A percentile compares a stretch with the other conserved stretches of the same genome.
phyloP scores from a whole-genome alignment of 1,140 invertebrate species.

The Sinonovacula constricta region DNA sequence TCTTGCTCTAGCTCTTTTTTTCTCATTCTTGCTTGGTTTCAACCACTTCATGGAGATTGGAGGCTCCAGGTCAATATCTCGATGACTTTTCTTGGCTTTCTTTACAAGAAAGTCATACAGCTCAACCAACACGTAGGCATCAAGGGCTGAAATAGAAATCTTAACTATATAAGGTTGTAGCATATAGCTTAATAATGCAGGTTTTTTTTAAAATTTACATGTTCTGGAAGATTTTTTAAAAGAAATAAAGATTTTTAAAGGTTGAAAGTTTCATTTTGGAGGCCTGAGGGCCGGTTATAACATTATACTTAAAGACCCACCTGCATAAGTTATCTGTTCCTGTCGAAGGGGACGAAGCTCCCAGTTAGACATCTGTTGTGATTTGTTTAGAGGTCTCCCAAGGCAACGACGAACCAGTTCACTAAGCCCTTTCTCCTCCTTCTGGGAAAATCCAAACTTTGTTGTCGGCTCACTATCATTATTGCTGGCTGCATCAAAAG shows the following conservation, averaged over 20 bases:
- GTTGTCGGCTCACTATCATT: constrained; percentile 17
- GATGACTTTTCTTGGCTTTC: constrained; percentile 37
- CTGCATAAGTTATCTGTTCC: constrained; percentile 88
- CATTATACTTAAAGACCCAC: too few relatives aligned
- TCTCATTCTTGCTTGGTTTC: constrained; percentile 65
- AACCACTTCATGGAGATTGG: constrained; percentile 62
- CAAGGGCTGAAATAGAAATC: constrained; percentile 82
- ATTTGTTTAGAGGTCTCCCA: constrained; percentile 87
- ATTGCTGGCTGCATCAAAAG: constrained; percentile 8
- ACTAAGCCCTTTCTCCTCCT: constrained; percentile 80
- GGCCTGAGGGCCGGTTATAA: too few relatives aligned
- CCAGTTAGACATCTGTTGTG: constrained; percentile 93
- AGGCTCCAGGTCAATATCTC: constrained; percentile 66
- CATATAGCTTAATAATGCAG: too few relatives aligned
- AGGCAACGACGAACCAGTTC: constrained; percentile 86
- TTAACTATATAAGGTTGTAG: too few relatives aligned
- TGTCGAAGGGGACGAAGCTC: constrained; percentile 87
- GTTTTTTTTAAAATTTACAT: too few relatives aligned
- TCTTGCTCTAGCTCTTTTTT: constrained; percentile 55
- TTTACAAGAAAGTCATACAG: constrained; percentile 82
- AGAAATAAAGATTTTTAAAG: too few relatives aligned
- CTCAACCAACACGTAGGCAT: constrained; percentile 89
- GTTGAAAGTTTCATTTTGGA: too few relatives aligned
- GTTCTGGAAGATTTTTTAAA: too few relatives aligned
- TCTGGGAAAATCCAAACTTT: neutral